These are phyloP conservation scores for Sylvilagus bachmani DNA, from an alignment of 2,113 vertebrate species.

Conservation along the genomic window DNA sequence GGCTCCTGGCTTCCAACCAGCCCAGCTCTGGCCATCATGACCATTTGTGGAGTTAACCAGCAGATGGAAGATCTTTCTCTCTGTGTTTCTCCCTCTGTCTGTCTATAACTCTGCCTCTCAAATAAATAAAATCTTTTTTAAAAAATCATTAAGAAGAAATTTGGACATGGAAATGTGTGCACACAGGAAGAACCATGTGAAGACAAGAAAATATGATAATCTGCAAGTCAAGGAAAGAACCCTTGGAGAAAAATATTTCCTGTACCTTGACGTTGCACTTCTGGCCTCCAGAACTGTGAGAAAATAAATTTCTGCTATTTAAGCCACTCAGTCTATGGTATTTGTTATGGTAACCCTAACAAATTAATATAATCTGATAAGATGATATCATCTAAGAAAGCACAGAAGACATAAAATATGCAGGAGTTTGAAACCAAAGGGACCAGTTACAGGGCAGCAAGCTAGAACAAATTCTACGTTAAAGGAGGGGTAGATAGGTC, in stretches of 20 bases:
- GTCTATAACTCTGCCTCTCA: too few relatives aligned
- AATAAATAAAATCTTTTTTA: too few relatives aligned
- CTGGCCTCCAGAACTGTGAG: too few relatives aligned
- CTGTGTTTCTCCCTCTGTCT: too few relatives aligned
- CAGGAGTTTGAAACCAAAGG: background rate
- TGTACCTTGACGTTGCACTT: background rate
- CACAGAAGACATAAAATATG: background rate
- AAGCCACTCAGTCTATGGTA: too few relatives aligned
- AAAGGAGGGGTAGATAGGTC: background rate
- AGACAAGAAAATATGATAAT: background rate
- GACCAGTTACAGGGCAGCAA: background rate
- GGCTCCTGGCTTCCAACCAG: too few relatives aligned
- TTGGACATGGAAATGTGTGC: background rate
- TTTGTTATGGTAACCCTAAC: background rate
- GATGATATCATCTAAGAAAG: background rate
- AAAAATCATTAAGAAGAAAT: background rate
- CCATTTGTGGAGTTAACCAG: too few relatives aligned
- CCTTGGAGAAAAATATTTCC: background rate
- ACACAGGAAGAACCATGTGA: background rate
- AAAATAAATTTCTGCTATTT: too few relatives aligned
- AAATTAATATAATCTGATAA: background rate
- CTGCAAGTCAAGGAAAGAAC: background rate
- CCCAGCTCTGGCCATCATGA: too few relatives aligned
- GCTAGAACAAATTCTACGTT: background rate
- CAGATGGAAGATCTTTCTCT: too few relatives aligned